Evolutionary conservation across 2,888 invertebrate species (phyloP).

Genomic region (Drosophila bunnanda): DNA sequence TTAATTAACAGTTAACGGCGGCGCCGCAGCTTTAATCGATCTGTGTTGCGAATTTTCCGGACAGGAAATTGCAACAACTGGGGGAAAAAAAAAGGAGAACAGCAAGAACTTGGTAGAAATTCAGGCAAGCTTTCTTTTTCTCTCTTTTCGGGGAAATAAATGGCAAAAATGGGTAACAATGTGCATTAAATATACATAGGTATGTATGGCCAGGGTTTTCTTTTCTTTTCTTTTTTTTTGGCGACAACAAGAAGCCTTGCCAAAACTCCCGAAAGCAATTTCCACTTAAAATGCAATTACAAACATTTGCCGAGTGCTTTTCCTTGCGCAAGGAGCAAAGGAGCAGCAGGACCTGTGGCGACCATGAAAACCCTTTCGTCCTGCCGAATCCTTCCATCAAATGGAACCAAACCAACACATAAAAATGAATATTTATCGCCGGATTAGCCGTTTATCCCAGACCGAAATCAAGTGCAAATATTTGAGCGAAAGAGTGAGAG

Average conservation of each 20-base stretch:
- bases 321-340: not conserved
- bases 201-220: not conserved
- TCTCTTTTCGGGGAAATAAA: not conserved
- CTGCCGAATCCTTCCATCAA: slow-evolving; percentile 12
- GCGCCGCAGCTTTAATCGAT: slow-evolving; percentile 23
- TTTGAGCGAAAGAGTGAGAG: not conserved
- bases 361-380: slow-evolving; percentile 4
- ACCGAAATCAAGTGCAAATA: slow-evolving; percentile 3
- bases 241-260: slow-evolving; percentile 12
- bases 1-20: slow-evolving; percentile 49
- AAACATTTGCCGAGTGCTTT: slow-evolving; percentile 32
- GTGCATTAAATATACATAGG: slow-evolving; percentile 13
- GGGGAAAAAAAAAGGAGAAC: not conserved
- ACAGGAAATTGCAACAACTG: slow-evolving; percentile 5
- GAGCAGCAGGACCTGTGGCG: no score
- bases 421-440: slow-evolving; percentile 31
- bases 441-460: slow-evolving; percentile 17
- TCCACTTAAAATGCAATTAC: slow-evolving; percentile 65
- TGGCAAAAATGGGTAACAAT: slow-evolving; percentile 5
- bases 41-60: slow-evolving; percentile 8
- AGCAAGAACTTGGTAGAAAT: not conserved
- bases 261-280: slow-evolving; percentile 40
- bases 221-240: not conserved
- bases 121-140: not conserved
- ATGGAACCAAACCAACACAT: not conserved